Evolutionary conservation across 2,113 vertebrate species (phyloP).

Genomic region (Caloenas nicobarica): DNA sequence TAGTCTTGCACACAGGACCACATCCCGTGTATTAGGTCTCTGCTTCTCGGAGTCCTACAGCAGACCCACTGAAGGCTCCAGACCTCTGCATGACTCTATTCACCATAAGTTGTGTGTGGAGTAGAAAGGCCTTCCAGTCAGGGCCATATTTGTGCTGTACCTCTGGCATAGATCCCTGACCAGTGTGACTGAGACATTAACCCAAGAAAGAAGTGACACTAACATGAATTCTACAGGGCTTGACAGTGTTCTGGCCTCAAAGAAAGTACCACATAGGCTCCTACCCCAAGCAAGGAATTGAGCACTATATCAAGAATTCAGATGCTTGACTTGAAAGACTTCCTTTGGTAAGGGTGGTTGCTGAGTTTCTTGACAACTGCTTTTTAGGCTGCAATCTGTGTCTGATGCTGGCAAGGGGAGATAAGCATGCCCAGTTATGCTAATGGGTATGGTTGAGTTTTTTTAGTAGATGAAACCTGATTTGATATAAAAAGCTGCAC

Average conservation of each 20-base stretch:
- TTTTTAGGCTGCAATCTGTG: background rate
- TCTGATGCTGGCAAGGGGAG: background rate
- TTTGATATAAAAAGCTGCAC: background rate
- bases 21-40: background rate
- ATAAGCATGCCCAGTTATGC: background rate
- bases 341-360: background rate
- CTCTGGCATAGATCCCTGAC: background rate
- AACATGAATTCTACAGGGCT: accelerated
- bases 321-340: background rate
- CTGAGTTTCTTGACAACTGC: background rate
- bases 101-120: background rate
- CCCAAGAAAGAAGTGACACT: background rate
- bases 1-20: background rate
- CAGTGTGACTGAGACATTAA: background rate
- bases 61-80: background rate
- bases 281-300: background rate
- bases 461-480: background rate
- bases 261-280: background rate
- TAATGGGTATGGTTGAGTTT: accelerated
- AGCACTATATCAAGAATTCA: background rate
- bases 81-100: background rate
- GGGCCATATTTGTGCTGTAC: background rate
- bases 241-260: background rate
- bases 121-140: background rate
- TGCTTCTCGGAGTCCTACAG: background rate